A percentile compares a stretch with the other conserved stretches of the same genome.
phyloP scores from a whole-genome alignment of 2,797 vertebrate genomes.

The Microchirus variegatus region DNA sequence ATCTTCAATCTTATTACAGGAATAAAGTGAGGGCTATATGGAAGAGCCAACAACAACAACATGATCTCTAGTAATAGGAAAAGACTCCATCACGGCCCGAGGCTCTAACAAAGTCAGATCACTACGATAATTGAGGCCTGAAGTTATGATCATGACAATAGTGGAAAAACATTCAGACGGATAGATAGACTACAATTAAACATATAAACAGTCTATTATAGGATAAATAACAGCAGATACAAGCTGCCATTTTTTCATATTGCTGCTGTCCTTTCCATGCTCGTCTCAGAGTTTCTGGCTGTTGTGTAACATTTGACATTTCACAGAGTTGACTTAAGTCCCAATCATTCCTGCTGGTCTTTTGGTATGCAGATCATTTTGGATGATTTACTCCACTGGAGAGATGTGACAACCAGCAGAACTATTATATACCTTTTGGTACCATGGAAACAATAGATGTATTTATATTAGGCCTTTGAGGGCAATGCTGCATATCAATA shows the following conservation, averaged over 20 bases:
- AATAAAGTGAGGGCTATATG: constrained; percentile 16
- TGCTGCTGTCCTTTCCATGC: no score
- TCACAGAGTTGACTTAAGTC: no score
- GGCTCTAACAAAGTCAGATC: constrained; percentile 46
- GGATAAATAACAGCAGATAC: constrained; percentile 25
- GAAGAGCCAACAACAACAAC: constrained; percentile 21
- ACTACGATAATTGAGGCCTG: constrained; percentile 47
- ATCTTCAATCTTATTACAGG: constrained; percentile 39
- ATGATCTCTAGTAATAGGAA: constrained; percentile 33
- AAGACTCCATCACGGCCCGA: constrained; percentile 45
- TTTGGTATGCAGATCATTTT: background rate
- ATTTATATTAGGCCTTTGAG: no score
- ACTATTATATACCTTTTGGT: background rate
- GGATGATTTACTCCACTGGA: background rate
- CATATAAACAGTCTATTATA: constrained; percentile 11
- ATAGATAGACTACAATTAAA: constrained; percentile 24
- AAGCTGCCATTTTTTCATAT: constrained; percentile 26
- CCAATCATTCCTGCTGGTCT: background rate
- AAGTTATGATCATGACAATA: constrained; percentile 14
- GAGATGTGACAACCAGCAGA: constrained; percentile 8
- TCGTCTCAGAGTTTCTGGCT: no score
- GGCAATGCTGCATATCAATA: no score
- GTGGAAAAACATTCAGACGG: background rate
- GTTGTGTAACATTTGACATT: no score
- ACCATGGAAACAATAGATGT: background rate